Base-by-base conservation (phyloP, 2,797 vertebrate species). In the Aplochiton taeniatus region DNA sequence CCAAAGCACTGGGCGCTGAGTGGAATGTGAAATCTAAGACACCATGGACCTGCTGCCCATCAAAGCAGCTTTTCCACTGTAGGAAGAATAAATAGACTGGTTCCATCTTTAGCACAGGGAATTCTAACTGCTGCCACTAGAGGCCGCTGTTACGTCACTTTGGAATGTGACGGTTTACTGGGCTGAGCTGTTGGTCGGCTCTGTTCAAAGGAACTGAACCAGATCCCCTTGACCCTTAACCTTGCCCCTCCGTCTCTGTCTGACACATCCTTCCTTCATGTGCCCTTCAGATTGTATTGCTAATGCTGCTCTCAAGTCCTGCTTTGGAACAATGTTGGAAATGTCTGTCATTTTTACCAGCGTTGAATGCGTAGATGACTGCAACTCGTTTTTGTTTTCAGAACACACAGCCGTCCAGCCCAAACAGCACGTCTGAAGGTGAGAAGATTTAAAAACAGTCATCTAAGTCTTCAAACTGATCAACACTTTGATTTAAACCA, bases 351-450 rank as follows among this genome's bases (percentile, higher is more conserved):
- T 58, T 50, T 4, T 58, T 31, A 31, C 31, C 31, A 3, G 31
- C 31, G 31, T 31, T 31, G 31, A 31, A 31, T 31, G 31, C 6
- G 2, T 31, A 31, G 3, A 31, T 31, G 31, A 31, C 31, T 31
- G 31, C 31, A 31, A 31, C 31, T 6, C 31, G 31, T 31, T 75
- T 50, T 67, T 87, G 56, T 85, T 75, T 89, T 87, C 91, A 93
- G 92, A 90, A 76, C 84, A 80, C 86, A 50, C 78, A 85, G 20
- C 67, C 77, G 68, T 51, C 69, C 48, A 73, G 48, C 51, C 68
- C 72, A 63, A 91, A 89, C 85, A 83, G 66, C 45, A 91, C 90
- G 61, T 73, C 78, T 59, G 83, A 83, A 91, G 92, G 92, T 93
- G 90, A 85, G 83, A 72, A 60, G 56, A 56, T 51, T 6, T 61